Conservation (phyloP, 2,113 vertebrate species). For the Hippotragus niger region DNA sequence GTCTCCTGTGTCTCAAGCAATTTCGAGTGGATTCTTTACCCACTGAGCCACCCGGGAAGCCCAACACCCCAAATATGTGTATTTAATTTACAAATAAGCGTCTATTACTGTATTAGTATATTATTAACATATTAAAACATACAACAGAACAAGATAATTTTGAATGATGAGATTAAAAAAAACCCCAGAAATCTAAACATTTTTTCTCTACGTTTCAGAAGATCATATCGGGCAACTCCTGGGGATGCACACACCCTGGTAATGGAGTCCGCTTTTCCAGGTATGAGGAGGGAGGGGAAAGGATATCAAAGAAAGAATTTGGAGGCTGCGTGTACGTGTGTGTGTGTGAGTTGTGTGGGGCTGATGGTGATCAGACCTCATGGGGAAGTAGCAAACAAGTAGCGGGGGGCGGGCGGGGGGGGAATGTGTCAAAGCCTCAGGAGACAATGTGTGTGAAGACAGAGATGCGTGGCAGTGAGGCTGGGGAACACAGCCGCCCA, state of each 20-base stretch:
- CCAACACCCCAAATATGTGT: not conserved
- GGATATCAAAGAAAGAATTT: not conserved
- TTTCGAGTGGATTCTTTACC: not conserved
- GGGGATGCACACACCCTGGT: fast-evolving
- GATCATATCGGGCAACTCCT: not conserved
- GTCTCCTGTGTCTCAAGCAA: not conserved
- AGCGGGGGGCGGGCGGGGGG: fast-evolving
- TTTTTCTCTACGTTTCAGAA: not conserved
- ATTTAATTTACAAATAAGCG: not conserved
- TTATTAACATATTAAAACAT: not conserved
- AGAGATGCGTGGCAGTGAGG: not conserved
- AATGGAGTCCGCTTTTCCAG: not conserved
- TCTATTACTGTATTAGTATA: not conserved
- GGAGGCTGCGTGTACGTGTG: too few relatives aligned
- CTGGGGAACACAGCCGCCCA: too few relatives aligned
- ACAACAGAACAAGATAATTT: not conserved
- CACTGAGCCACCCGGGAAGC: not conserved
- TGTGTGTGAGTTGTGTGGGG: fast-evolving
- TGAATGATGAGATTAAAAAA: not conserved
- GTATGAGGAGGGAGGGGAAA: not conserved
- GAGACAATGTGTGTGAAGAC: not conserved
- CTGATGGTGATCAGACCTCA: fast-evolving
- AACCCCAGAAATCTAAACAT: not conserved
- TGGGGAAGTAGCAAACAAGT: fast-evolving
- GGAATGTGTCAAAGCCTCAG: not conserved